Conservation (phyloP, 2,113 vertebrate genomes). For the Hyla sarda region DNA sequence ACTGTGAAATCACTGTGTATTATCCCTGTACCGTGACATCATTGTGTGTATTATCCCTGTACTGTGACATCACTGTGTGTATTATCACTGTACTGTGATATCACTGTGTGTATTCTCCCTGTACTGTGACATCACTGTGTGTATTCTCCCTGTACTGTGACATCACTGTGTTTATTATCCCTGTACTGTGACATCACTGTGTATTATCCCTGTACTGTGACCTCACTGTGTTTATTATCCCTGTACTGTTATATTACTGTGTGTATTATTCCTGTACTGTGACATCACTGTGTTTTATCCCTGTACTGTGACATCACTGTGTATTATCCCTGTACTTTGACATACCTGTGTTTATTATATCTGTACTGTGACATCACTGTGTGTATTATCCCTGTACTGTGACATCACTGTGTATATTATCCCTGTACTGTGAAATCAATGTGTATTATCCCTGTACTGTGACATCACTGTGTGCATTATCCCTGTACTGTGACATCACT, state of each 20-base stretch:
- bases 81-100: not conserved
- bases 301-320: not conserved
- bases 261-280: no score
- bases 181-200: not conserved
- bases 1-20: not conserved
- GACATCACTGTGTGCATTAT: not conserved
- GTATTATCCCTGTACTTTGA: not conserved
- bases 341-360: not conserved
- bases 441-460: not conserved
- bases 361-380: not conserved
- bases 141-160: not conserved
- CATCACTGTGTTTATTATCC: not conserved
- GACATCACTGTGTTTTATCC: not conserved
- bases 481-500: not conserved
- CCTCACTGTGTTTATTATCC: no score
- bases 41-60: no score
- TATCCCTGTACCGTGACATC: no score
- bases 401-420: not conserved
- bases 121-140: no score
- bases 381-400: not conserved
- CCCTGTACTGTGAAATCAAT: not conserved
- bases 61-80: not conserved
- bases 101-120: not conserved
- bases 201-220: not conserved
- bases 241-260: not conserved